Evolutionary conservation across 2,113 vertebrate genomes (phyloP), one percentile per base, ranked within the genome.

Genomic region (Capreolus pygargus): DNA sequence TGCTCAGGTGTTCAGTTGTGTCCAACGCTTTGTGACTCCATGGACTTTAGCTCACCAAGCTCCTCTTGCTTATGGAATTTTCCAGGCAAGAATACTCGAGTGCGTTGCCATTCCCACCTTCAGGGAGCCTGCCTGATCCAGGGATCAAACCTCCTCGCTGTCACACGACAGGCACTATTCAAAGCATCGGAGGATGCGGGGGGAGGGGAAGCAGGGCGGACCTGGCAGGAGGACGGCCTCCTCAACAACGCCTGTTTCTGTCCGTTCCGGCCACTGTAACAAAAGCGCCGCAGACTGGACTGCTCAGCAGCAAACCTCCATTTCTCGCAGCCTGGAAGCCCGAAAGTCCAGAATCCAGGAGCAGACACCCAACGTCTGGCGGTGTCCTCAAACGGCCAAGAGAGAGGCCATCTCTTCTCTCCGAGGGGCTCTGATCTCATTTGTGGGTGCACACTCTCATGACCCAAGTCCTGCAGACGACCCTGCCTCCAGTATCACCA

Each of bases 181-280:
- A 43, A 50, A 25, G 7, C 3, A 39, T 11, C 45, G 15, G 25
- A 50, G 0, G 16, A 9, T 11, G 7, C 8, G 12, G 14, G 13
- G 6, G 15, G 87, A 17, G 30, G 52, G 16, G 27, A 23, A 55
- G 25, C 4, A 47, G 58, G 15, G 2, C 1, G 23, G 2, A 21
- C 2, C 9, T 43, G 12, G 17, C 7, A 60, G n/a, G 7, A 85
- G 5, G 7, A 39, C 0, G 52, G 25, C 7, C 7, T 74, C 5
- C 2, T 43, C 11, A 50, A 28, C 43, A 47, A 67, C 50, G 9
- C 16, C 4, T 67, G 47, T 67, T 87, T 74, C 43, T 60, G 15
- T 61, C 79, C 13, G 12, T 19, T 54, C 4, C 36, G 36, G 23
- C 8, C 25, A 12, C 39, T 28, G 1, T 67, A 54, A 91, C 19